Conservation (phyloP, 1,140 invertebrate species). For the Drosophila sucinea region DNA sequence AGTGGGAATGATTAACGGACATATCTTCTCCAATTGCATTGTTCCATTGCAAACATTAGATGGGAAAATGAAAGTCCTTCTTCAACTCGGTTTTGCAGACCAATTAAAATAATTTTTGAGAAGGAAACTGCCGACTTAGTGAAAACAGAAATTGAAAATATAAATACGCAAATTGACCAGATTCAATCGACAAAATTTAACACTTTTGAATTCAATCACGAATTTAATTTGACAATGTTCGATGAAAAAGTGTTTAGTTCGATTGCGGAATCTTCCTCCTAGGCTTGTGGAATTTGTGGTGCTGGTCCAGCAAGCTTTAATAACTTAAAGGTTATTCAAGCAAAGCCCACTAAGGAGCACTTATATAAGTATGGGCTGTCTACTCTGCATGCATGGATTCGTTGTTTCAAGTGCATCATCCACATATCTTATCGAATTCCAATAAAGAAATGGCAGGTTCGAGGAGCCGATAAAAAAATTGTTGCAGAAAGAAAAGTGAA, state of each 20-base stretch:
- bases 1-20: constrained; percentile 27
- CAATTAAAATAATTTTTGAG: constrained; percentile 21
- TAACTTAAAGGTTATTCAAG: not conserved
- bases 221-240: constrained; percentile 3
- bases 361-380: not conserved
- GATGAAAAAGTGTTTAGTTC: not conserved
- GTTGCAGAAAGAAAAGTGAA: not conserved
- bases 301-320: not conserved
- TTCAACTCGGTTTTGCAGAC: constrained; percentile 13
- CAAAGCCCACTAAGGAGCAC: not conserved
- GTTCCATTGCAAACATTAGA: constrained; percentile 26
- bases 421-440: constrained; percentile 6
- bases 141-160: not conserved
- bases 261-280: not conserved
- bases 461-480: not conserved
- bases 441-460: not conserved
- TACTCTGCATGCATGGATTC: not conserved
- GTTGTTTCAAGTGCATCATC: not conserved
- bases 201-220: not conserved
- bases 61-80: constrained; percentile 14
- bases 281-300: not conserved
- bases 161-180: not conserved
- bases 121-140: not conserved
- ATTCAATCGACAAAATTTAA: not conserved
- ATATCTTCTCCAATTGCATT: constrained; percentile 33